A percentile compares a stretch with the other conserved stretches of the same genome.
These are phyloP conservation scores for Chlorops oryzae DNA, from an alignment of 1,140 invertebrate genomes.

Conservation along the genomic window DNA sequence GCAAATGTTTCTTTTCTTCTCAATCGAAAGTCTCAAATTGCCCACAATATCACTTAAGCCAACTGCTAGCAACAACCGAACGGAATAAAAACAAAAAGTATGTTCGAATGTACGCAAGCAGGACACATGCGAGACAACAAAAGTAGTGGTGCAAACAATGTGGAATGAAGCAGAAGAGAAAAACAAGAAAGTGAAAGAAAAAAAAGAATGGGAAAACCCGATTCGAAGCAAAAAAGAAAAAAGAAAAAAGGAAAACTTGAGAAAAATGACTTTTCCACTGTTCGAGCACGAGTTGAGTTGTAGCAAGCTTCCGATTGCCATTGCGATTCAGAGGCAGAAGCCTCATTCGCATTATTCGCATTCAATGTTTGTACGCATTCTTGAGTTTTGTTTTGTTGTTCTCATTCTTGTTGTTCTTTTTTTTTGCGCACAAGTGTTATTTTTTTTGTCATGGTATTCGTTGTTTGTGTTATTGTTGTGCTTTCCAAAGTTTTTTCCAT, in stretches of 20 bases:
- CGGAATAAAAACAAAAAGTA: background rate
- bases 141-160: background rate
- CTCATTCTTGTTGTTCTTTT: too few relatives aligned
- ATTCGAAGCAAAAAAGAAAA: slow-evolving; percentile 4
- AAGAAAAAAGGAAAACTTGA: slow-evolving; percentile 1
- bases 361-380: too few relatives aligned
- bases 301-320: too few relatives aligned
- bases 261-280: slow-evolving; percentile 13
- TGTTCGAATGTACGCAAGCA: background rate
- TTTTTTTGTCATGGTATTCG: too few relatives aligned
- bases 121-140: background rate
- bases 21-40: slow-evolving; percentile 47
- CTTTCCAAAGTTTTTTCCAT: too few relatives aligned
- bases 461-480: too few relatives aligned
- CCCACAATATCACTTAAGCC: slow-evolving; percentile 47
- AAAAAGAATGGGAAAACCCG: background rate
- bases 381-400: too few relatives aligned
- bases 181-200: slow-evolving; percentile 3
- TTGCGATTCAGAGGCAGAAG: too few relatives aligned
- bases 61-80: slow-evolving; percentile 7
- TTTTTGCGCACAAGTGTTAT: too few relatives aligned
- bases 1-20: slow-evolving; percentile 43
- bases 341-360: too few relatives aligned
- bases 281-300: too few relatives aligned
- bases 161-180: background rate